Evolutionary conservation across 1,140 invertebrate genomes (phyloP), one percentile per base, ranked within the genome.

Genomic region (Danaus melanippus): DNA sequence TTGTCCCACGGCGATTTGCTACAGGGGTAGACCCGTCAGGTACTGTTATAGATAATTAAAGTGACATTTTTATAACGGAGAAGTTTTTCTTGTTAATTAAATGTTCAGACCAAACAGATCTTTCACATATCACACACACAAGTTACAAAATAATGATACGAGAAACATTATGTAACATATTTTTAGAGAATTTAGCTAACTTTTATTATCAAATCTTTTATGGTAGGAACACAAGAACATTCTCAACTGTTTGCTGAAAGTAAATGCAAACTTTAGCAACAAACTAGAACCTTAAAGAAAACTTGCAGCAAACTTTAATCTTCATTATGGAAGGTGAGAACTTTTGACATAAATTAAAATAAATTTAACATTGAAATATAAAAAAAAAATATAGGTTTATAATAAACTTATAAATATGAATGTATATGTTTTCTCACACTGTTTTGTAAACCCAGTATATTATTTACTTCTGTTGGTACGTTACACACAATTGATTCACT

Each of bases 11-110:
- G 39, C 58, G 58, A 60, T 60, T 48, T 62, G 51, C 55, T 42
- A 54, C 48, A 60, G 45, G 45, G 54, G 45, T 58, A 53, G 49
- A 64, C 62, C 67, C 66, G 70, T 76, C 71, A 76, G 69, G 70
- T 76, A 78, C 75, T 71, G 68, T 76, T 80, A 80, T 59, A 56
- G 66, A 52, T 64, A 75, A 80, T 74, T 74, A 76, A 76, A 72
- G 71, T 72, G 72, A 72, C 72, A 71, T 77, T 60, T 62, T 39
- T 47, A 61, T 74, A 72, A 76, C 75, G 69, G 71, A 61, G 54
- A 64, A 43, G 50, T 32, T 32, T 32, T 32, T 32, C 4, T 32
- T 7, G 21, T 32, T 32, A 32, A 32, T 32, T 32, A 32, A 32
- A 32, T 32, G 21, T 3, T 32, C 21, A 32, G 21, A 32, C 6